These are phyloP conservation scores for Hippocampus zosterae DNA, from an alignment of 2,113 vertebrate genomes.

Conservation along the genomic window DNA sequence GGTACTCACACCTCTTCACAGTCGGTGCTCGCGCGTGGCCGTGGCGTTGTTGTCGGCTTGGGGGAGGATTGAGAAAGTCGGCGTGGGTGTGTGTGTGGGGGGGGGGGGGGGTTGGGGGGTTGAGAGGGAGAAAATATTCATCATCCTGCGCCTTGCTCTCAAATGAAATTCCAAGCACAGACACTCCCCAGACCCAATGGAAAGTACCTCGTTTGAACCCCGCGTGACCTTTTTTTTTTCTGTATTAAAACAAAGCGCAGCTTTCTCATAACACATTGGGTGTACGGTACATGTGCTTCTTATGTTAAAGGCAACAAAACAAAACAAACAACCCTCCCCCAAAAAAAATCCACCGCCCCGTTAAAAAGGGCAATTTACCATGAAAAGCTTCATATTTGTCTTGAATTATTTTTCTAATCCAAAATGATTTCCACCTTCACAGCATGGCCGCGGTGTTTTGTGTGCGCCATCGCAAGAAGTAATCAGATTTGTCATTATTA, in stretches of 20 bases:
- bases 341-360: conserved; percentile 13
- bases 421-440: conserved; percentile 23
- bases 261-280: conserved; percentile 39
- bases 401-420: neutral
- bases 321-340: too few relatives aligned
- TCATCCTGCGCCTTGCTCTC: conserved; percentile 9
- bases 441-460: conserved; percentile 16
- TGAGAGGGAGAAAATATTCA: conserved; percentile 26
- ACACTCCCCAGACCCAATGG: conserved; percentile 12
- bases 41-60: neutral
- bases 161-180: conserved; percentile 10
- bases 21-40: conserved; percentile 28
- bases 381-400: conserved; percentile 36
- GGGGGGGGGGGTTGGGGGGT: neutral
- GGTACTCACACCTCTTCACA: conserved; percentile 55
- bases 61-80: conserved; percentile 30
- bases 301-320: conserved; percentile 9
- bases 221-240: neutral
- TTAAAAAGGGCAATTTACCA: conserved; percentile 40
- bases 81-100: too few relatives aligned
- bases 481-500: conserved; percentile 35
- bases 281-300: conserved; percentile 15
- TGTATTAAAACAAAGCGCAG: conserved; percentile 15
- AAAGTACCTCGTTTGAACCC: neutral
- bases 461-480: conserved; percentile 18